Conservation (phyloP, 2,113 vertebrate species). For the Trichechus manatus region DNA sequence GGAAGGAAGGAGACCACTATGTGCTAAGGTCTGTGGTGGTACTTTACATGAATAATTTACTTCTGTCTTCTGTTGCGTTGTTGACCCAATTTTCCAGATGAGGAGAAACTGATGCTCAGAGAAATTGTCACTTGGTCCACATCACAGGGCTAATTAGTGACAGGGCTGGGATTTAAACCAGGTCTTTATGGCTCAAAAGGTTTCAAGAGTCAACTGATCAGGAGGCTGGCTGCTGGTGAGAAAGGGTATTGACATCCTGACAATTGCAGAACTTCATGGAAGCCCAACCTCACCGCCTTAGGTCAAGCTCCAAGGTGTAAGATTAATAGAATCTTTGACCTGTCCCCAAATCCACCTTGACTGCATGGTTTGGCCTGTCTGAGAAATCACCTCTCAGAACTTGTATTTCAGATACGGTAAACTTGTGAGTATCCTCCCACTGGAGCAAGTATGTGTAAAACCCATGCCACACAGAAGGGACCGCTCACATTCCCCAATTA, state of each 20-base stretch:
- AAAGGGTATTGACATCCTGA: background rate
- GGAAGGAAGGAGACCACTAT: background rate
- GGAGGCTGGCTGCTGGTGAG: background rate
- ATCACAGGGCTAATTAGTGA: background rate
- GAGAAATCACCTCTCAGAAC: background rate
- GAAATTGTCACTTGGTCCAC: background rate
- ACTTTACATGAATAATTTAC: background rate
- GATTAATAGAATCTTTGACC: background rate
- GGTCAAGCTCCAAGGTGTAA: background rate
- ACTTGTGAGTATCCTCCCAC: fast-evolving
- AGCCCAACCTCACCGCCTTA: background rate
- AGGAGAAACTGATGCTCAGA: slow-evolving; percentile 5
- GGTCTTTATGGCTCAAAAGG: background rate
- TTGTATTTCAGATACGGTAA: background rate
- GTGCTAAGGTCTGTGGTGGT: background rate
- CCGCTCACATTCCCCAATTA: slow-evolving; percentile 70
- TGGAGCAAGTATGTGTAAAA: background rate
- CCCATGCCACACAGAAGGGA: background rate
- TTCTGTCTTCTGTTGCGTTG: background rate
- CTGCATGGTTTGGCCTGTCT: background rate
- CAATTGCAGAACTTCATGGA: fast-evolving
- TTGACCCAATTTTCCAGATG: background rate
- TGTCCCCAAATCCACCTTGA: background rate
- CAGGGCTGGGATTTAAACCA: background rate
- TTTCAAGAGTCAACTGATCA: background rate